phyloP scores from a whole-genome alignment of 2,113 vertebrate genomes.

The Struthio camelus region DNA sequence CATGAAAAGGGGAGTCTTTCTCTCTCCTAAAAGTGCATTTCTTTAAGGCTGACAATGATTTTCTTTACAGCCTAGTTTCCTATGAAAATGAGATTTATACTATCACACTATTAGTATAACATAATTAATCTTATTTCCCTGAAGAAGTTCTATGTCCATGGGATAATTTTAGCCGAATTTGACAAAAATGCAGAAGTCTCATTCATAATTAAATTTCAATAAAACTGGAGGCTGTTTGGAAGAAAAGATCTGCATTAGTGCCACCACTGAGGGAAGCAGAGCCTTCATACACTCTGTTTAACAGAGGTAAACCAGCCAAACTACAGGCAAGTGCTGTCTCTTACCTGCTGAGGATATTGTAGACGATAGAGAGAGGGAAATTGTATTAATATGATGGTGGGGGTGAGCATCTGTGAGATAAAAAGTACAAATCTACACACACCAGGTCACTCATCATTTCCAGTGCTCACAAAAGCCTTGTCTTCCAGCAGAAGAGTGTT shows the following conservation, averaged over 20 bases:
- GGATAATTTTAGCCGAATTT: neutral
- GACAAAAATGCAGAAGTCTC: neutral
- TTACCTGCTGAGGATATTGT: neutral
- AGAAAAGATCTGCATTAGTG: neutral
- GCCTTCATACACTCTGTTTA: neutral
- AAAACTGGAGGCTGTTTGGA: neutral
- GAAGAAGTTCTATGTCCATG: neutral
- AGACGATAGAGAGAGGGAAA: neutral
- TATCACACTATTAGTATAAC: neutral
- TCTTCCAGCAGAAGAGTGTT: neutral
- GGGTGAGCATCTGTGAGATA: neutral
- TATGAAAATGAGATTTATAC: neutral
- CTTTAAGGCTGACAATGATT: neutral
- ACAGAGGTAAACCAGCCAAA: neutral
- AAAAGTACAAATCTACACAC: neutral
- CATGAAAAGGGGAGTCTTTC: neutral
- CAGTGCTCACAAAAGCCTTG: neutral
- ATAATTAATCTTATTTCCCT: neutral
- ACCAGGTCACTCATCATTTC: neutral
- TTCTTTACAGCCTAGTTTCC: neutral
- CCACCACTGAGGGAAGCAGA: neutral
- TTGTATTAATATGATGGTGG: rapidly evolving
- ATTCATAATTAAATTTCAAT: neutral
- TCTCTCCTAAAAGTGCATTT: neutral
- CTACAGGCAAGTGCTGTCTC: neutral